These are phyloP conservation scores for Rhogogaster chlorosoma DNA, from an alignment of 2,888 invertebrate genomes.

Conservation along the genomic window DNA sequence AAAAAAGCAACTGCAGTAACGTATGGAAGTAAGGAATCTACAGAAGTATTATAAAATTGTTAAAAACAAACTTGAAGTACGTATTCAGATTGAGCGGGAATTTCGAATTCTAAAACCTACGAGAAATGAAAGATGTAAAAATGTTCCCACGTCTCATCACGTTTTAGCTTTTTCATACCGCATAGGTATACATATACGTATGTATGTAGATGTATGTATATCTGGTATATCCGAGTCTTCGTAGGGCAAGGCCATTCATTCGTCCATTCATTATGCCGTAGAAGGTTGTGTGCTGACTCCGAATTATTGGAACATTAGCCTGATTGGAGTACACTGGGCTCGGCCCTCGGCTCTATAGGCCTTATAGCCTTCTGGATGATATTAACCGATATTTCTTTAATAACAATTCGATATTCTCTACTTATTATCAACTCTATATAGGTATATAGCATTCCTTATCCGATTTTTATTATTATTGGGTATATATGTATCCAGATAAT, in stretches of 20 bases:
- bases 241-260: conserved; percentile 67
- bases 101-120: neutral
- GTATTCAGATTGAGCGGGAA: neutral
- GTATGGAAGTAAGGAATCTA: neutral
- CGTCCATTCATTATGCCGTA: conserved; percentile 70
- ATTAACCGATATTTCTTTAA: conserved; percentile 31
- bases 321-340: conserved; percentile 75
- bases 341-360: conserved; percentile 61
- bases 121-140: neutral
- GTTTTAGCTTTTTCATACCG: neutral
- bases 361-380: neutral
- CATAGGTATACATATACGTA: neutral
- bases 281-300: conserved; percentile 66
- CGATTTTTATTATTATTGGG: neutral
- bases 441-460: neutral
- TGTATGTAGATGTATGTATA: neutral
- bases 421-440: conserved; percentile 1
- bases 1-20: too few species aligned
- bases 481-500: neutral
- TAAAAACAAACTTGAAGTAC: neutral
- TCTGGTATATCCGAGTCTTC: neutral
- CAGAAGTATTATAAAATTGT: neutral
- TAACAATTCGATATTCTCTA: conserved; percentile 29
- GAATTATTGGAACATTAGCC: conserved; percentile 77
- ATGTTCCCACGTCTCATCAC: neutral